Percentiles rank a stretch among this genome's conserved stretches.
Evolutionary conservation across 2,888 invertebrate genomes (phyloP).

Genomic region (Adela reaumurella): DNA sequence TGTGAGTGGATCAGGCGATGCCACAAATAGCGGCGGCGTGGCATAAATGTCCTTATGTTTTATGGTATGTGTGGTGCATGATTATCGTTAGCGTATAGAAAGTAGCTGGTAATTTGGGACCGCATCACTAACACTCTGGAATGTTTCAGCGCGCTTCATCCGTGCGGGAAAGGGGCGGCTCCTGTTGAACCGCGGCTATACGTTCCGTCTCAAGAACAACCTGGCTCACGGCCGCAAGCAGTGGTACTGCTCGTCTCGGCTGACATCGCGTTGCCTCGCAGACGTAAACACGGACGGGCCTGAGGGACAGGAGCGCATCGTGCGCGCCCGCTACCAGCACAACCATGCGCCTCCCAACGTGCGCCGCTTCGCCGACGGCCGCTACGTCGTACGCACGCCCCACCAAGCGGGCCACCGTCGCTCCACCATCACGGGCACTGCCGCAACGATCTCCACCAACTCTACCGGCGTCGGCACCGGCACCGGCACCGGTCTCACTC

Average conservation of each 20-base stretch:
- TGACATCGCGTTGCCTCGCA: constrained; percentile 46
- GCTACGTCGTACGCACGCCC: constrained; percentile 48
- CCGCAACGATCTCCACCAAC: constrained; percentile 48
- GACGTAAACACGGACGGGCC: constrained; percentile 50
- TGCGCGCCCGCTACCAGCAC: constrained; percentile 46
- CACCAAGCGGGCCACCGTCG: constrained; percentile 50
- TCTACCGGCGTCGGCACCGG: constrained; percentile 50
- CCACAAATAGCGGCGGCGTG: too few species aligned
- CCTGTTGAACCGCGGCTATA: constrained; percentile 45
- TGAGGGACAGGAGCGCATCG: constrained; percentile 49
- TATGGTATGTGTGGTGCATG: constrained; percentile 15
- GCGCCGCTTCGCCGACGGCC: constrained; percentile 47
- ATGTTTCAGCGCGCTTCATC: constrained; percentile 41
- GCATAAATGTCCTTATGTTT: constrained; percentile 10
- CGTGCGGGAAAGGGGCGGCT: constrained; percentile 47
- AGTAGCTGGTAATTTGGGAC: too few species aligned
- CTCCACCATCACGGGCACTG: constrained; percentile 49
- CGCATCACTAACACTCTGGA: too few species aligned
- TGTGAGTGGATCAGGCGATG: too few species aligned
- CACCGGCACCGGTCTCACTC: constrained; percentile 43
- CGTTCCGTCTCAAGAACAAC: constrained; percentile 49
- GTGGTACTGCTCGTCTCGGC: constrained; percentile 49
- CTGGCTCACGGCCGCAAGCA: constrained; percentile 50
- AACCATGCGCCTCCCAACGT: constrained; percentile 51
- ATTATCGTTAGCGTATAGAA: too few species aligned